These are phyloP conservation scores for Cryptus viduatorius DNA, from an alignment of 2,888 invertebrate genomes.

Conservation along the genomic window DNA sequence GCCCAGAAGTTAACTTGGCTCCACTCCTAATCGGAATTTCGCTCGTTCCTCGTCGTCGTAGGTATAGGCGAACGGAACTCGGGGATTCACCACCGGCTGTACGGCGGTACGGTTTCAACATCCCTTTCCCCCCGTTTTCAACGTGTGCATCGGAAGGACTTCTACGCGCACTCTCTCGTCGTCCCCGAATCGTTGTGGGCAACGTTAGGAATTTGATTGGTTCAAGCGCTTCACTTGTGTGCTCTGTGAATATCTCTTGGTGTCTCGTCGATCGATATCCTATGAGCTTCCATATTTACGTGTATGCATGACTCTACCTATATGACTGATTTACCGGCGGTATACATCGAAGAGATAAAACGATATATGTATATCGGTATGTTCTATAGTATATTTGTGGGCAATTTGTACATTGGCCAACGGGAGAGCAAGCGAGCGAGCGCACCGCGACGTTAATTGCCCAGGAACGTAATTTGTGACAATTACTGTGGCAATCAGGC, in stretches of 20 bases:
- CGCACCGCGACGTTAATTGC: constrained; percentile 63
- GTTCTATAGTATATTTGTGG: constrained; percentile 30
- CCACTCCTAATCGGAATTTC: constrained; percentile 68
- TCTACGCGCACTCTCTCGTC: neutral
- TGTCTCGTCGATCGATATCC: constrained; percentile 24
- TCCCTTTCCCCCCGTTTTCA: neutral
- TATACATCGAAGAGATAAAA: neutral
- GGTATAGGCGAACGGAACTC: constrained; percentile 29
- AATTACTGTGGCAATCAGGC: constrained; percentile 69
- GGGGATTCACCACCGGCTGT: constrained; percentile 44
- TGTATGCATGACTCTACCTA: constrained; percentile 4
- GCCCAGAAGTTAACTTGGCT: constrained; percentile 68
- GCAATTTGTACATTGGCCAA: constrained; percentile 63
- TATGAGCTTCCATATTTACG: constrained; percentile 24
- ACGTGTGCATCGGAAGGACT: neutral
- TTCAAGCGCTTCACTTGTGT: constrained; percentile 36
- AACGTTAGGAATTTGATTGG: constrained; percentile 55
- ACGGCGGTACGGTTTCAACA: neutral
- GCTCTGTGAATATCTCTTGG: neutral
- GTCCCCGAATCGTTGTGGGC: constrained; percentile 49
- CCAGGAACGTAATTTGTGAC: constrained; percentile 68
- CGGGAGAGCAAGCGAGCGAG: neutral
- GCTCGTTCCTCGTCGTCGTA: constrained; percentile 49
- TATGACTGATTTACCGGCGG: constrained; percentile 17
- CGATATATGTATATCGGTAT: constrained; percentile 9